Percentiles rank a stretch among this genome's conserved stretches.
Conservation (phyloP, 2,113 vertebrate species). For the Bos javanicus region DNA sequence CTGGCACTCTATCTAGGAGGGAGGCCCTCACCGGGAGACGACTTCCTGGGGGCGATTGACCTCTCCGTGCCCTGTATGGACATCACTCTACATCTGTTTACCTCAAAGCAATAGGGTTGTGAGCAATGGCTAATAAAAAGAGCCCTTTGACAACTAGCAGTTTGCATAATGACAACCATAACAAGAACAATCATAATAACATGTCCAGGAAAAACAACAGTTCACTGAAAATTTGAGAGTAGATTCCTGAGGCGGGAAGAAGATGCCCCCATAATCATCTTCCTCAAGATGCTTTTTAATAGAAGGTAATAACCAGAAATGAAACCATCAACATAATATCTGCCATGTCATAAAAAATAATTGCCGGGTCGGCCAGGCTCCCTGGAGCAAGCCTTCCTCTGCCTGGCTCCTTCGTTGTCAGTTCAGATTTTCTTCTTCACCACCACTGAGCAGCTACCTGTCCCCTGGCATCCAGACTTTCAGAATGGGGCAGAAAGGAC, state of each 20-base stretch:
- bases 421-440: neutral
- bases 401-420: neutral
- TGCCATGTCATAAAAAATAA: slow-evolving; percentile 51
- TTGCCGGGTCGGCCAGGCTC: neutral
- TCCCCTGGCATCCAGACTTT: neutral
- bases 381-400: neutral
- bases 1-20: neutral
- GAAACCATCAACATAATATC: slow-evolving; percentile 56
- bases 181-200: slow-evolving; percentile 33
- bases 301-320: slow-evolving; percentile 65
- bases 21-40: neutral
- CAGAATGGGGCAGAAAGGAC: neutral
- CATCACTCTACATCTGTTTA: slow-evolving; percentile 15
- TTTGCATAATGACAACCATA: slow-evolving; percentile 47
- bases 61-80: neutral
- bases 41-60: neutral
- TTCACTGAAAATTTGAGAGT: slow-evolving; percentile 58
- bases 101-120: slow-evolving; percentile 26
- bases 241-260: slow-evolving; percentile 27
- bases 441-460: accelerated
- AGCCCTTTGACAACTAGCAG: slow-evolving; percentile 16
- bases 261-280: slow-evolving; percentile 55
- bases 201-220: slow-evolving; percentile 45
- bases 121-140: slow-evolving; percentile 65
- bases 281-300: slow-evolving; percentile 60